A percentile compares a stretch with the other conserved stretches of the same genome.
phyloP scores from a whole-genome alignment of 2,888 invertebrate species.

The Cyclophora albipunctata region DNA sequence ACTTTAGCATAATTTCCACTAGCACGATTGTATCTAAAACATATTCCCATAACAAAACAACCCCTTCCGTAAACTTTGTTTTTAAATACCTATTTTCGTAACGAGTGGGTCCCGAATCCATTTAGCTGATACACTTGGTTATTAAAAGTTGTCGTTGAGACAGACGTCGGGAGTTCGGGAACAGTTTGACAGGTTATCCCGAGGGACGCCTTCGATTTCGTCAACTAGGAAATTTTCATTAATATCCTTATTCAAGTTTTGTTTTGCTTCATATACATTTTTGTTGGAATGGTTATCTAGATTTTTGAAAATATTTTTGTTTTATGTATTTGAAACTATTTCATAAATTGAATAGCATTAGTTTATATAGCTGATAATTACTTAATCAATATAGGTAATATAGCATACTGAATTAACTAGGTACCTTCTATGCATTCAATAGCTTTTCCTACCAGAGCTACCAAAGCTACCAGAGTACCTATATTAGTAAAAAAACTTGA shows the following conservation, averaged over 20 bases:
- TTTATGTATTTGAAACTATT: too few relatives aligned
- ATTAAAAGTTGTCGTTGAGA: conserved; percentile 67
- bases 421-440: too few relatives aligned
- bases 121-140: conserved; percentile 66
- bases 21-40: too few relatives aligned
- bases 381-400: too few relatives aligned
- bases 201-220: conserved; percentile 56
- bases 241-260: conserved; percentile 55
- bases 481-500: too few relatives aligned
- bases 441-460: too few relatives aligned
- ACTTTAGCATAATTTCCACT: too few relatives aligned
- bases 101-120: conserved; percentile 55
- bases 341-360: too few relatives aligned
- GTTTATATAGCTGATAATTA: too few relatives aligned
- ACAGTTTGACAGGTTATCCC: conserved; percentile 61
- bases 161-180: conserved; percentile 53
- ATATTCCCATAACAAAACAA: conserved; percentile 1
- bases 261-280: conserved; percentile 10
- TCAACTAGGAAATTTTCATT: conserved; percentile 61
- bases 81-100: conserved; percentile 22
- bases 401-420: too few relatives aligned
- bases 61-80: conserved; percentile 20
- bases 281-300: not conserved
- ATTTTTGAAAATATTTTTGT: too few relatives aligned
- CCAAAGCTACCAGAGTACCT: too few relatives aligned